phyloP scores from a whole-genome alignment of 2,888 invertebrate genomes.

The Mylabris sibirica region DNA sequence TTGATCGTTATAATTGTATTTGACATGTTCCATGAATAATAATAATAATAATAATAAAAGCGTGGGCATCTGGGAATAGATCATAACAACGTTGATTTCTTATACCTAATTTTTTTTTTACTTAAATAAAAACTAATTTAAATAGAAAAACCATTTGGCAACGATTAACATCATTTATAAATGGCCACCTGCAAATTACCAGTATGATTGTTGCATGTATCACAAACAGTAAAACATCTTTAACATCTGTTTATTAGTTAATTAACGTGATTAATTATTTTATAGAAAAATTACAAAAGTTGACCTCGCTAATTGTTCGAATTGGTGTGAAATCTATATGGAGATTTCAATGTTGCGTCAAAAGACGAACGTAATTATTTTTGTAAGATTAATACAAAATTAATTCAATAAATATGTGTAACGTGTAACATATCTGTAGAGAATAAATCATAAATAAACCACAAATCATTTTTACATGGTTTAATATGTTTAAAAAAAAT shows the following conservation, averaged over 20 bases:
- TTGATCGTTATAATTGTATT: background rate
- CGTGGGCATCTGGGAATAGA: background rate
- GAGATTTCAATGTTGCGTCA: conserved; percentile 17
- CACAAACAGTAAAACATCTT: background rate
- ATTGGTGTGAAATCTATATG: background rate
- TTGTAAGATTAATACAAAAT: background rate
- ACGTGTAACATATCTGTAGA: background rate
- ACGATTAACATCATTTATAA: background rate
- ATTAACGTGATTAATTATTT: background rate
- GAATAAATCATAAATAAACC: background rate
- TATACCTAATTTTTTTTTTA: background rate
- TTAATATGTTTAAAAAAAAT: background rate
- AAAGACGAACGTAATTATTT: background rate
- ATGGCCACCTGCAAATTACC: background rate
- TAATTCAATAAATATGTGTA: background rate
- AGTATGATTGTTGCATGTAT: background rate
- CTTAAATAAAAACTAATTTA: background rate
- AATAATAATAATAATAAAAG: conserved; percentile 1
- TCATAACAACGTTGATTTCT: background rate
- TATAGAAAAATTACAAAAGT: background rate
- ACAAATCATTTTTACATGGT: background rate
- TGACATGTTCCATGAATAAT: background rate
- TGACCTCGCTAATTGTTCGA: background rate
- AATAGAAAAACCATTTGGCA: conserved; percentile 1
- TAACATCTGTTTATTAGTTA: background rate